Percentiles rank a stretch among this genome's conserved stretches.
phyloP scores from a whole-genome alignment of 1,140 invertebrate genomes.

The Pygmarrhopalites habei region DNA sequence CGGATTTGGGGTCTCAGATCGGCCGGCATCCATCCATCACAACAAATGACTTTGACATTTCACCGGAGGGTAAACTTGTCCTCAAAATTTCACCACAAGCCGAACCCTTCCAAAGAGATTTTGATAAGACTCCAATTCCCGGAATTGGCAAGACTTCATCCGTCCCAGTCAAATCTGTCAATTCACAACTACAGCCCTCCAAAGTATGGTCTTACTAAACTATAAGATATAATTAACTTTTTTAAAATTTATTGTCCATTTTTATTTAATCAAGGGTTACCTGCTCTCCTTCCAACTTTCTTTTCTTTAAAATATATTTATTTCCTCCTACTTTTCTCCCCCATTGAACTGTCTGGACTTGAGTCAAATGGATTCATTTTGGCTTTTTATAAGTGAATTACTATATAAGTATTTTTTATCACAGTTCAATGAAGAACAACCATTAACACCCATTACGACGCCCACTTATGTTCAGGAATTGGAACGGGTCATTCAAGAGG shows the following conservation, averaged over 20 bases:
- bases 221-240: too few relatives aligned
- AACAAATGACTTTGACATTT: conserved; percentile 85
- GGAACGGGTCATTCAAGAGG: conserved; percentile 55
- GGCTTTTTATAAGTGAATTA: too few relatives aligned
- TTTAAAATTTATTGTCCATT: too few relatives aligned
- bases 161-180: conserved; percentile 38
- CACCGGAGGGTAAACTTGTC: conserved; percentile 58
- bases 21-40: conserved; percentile 82
- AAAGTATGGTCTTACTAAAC: conserved; percentile 43
- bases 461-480: conserved; percentile 57
- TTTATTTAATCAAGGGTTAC: too few relatives aligned
- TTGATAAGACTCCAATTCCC: conserved; percentile 35
- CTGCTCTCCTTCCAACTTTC: too few relatives aligned
- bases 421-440: conserved; percentile 11
- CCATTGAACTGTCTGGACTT: too few relatives aligned
- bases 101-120: conserved; percentile 35
- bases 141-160: conserved; percentile 4
- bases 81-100: conserved; percentile 50
- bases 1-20: conserved; percentile 69
- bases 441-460: conserved; percentile 48
- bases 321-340: too few relatives aligned
- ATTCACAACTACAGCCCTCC: conserved; percentile 44
- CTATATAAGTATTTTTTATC: too few relatives aligned
- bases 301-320: too few relatives aligned
- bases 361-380: too few relatives aligned